Conservation (phyloP, 2,113 vertebrate genomes). For the Promerops cafer region DNA sequence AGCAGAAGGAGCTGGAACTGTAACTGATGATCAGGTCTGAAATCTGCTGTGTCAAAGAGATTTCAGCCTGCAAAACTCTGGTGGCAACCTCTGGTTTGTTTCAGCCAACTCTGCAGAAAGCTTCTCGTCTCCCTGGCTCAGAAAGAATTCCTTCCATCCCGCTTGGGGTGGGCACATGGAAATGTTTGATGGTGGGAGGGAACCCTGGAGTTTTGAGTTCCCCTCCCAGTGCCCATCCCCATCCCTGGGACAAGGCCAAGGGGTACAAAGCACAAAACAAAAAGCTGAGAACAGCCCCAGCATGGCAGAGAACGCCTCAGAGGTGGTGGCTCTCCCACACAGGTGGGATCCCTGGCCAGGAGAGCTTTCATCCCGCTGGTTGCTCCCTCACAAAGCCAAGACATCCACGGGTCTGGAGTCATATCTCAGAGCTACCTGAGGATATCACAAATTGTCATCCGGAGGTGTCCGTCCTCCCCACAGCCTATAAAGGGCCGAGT, state of each 20-base stretch:
- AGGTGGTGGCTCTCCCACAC: fast-evolving
- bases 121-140: background rate
- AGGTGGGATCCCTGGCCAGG: background rate
- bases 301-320: background rate
- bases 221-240: background rate
- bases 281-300: background rate
- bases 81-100: background rate
- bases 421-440: background rate
- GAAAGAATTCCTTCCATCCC: background rate
- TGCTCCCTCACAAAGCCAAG: background rate
- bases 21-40: background rate
- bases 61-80: background rate
- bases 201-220: background rate
- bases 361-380: background rate
- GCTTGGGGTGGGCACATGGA: background rate
- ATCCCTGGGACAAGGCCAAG: background rate
- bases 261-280: fast-evolving
- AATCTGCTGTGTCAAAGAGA: background rate
- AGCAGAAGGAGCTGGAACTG: background rate
- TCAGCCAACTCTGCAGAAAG: background rate
- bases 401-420: fast-evolving
- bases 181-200: background rate
- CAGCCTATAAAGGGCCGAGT: background rate
- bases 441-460: background rate
- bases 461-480: background rate